A percentile compares a stretch with the other conserved stretches of the same genome.
Conservation (phyloP, 2,888 invertebrate genomes). For the Meiosimyza decipiens region DNA sequence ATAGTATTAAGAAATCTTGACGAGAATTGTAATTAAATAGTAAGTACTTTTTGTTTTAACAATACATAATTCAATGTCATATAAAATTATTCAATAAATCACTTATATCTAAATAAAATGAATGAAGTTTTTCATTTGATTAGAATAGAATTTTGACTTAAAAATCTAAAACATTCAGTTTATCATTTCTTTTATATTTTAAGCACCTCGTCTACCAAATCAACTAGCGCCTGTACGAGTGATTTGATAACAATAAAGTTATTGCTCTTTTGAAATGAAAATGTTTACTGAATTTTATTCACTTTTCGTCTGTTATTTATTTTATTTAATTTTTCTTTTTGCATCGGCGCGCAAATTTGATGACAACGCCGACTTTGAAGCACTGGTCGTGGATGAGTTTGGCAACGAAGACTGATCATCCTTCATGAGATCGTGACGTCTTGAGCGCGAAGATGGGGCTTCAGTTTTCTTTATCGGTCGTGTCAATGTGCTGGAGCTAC, state of each 20-base stretch:
- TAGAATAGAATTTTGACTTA: too few relatives aligned
- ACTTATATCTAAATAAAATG: too few relatives aligned
- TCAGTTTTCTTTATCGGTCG: constrained; percentile 57
- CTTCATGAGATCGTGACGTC: constrained; percentile 53
- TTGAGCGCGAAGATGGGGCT: constrained; percentile 47
- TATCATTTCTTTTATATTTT: too few relatives aligned
- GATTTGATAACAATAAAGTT: too few relatives aligned
- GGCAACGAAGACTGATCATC: constrained; percentile 61
- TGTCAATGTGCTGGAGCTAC: constrained; percentile 56
- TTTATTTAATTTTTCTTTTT: constrained; percentile 40
- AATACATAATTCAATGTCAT: too few relatives aligned
- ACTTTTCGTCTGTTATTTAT: neutral
- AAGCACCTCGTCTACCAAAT: too few relatives aligned
- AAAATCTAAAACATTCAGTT: too few relatives aligned
- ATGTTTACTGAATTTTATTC: neutral
- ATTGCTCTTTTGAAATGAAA: too few relatives aligned
- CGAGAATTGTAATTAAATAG: constrained; percentile 35
- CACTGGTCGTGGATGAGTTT: constrained; percentile 56
- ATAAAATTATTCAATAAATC: too few relatives aligned
- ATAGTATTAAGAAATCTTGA: constrained; percentile 26
- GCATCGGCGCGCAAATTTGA: constrained; percentile 55
- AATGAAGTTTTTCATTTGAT: too few relatives aligned
- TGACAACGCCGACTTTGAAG: constrained; percentile 62
- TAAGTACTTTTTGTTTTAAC: too few relatives aligned
- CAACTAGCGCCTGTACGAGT: too few relatives aligned